A percentile compares a stretch with the other conserved stretches of the same genome.
Conservation (phyloP, 2,797 vertebrate genomes). For the Sciurus vulgaris region DNA sequence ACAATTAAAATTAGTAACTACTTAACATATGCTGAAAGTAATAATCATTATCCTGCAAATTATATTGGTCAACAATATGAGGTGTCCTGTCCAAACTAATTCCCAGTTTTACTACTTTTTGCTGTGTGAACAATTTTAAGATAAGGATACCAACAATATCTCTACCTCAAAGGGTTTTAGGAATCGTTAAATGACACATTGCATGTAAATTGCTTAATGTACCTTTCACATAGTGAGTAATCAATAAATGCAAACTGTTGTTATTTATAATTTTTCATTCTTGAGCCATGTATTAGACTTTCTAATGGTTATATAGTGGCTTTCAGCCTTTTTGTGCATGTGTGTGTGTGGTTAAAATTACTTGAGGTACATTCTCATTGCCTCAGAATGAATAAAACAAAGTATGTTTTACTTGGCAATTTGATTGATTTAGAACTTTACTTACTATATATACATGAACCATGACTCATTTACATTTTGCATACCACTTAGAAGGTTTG, state of each 20-base stretch:
- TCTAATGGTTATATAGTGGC: background rate
- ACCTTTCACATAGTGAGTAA: background rate
- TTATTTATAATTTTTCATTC: slow-evolving; percentile 52
- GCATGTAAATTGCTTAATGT: slow-evolving; percentile 11
- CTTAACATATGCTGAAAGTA: slow-evolving; percentile 42
- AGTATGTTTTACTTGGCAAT: slow-evolving; percentile 19
- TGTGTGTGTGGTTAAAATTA: slow-evolving; percentile 3
- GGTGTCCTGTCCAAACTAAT: background rate
- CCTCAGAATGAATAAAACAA: slow-evolving; percentile 30
- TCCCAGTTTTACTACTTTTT: background rate
- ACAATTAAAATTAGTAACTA: slow-evolving; percentile 61
- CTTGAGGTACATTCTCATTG: background rate
- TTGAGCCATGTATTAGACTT: slow-evolving; percentile 27
- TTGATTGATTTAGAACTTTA: slow-evolving; percentile 56
- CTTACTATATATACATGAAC: background rate
- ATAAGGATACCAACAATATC: background rate
- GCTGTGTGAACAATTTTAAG: background rate
- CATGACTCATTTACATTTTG: background rate
- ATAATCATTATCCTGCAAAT: background rate
- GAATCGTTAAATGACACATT: slow-evolving; percentile 30
- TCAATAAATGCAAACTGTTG: slow-evolving; percentile 37
- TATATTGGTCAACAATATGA: background rate
- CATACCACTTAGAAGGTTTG: background rate
- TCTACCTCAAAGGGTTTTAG: background rate
- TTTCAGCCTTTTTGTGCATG: background rate